Conservation (phyloP, 2,113 vertebrate species). For the Micronycteris hirsuta region DNA sequence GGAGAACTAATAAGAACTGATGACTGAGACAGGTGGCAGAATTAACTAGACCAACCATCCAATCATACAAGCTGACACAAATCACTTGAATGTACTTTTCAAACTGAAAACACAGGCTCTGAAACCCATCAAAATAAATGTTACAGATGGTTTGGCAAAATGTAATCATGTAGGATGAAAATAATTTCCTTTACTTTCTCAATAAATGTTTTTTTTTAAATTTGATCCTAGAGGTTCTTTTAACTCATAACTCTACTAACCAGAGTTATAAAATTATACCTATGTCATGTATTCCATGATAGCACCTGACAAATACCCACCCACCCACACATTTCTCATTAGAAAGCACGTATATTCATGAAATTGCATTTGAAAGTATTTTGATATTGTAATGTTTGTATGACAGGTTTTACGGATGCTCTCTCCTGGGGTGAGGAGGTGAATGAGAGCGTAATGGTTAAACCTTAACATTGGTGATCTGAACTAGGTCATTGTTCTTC, state of each 20-base stretch:
- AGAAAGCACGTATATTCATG: background rate
- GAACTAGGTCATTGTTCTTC: background rate
- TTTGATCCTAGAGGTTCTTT: background rate
- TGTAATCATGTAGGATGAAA: slow-evolving; percentile 60
- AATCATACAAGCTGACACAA: slow-evolving; percentile 68
- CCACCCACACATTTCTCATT: background rate
- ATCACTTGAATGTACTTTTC: slow-evolving; percentile 65
- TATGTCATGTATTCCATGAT: background rate
- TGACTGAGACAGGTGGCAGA: slow-evolving; percentile 60
- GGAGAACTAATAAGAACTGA: slow-evolving; percentile 63
- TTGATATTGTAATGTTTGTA: background rate
- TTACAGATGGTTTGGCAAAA: slow-evolving; percentile 71
- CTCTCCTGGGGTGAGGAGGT: background rate
- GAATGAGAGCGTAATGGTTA: background rate
- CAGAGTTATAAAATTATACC: background rate
- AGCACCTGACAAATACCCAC: background rate
- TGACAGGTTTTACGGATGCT: background rate
- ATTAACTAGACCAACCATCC: slow-evolving; percentile 61
- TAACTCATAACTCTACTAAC: background rate
- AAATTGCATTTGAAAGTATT: slow-evolving; percentile 16
- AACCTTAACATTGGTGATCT: background rate
- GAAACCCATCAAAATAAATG: slow-evolving; percentile 69
- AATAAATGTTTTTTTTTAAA: slow-evolving; percentile 15
- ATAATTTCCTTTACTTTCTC: slow-evolving; percentile 47
- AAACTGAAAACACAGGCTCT: slow-evolving; percentile 50